These are phyloP conservation scores for Vimba vimba DNA, from an alignment of 2,113 vertebrate genomes.

Conservation along the genomic window DNA sequence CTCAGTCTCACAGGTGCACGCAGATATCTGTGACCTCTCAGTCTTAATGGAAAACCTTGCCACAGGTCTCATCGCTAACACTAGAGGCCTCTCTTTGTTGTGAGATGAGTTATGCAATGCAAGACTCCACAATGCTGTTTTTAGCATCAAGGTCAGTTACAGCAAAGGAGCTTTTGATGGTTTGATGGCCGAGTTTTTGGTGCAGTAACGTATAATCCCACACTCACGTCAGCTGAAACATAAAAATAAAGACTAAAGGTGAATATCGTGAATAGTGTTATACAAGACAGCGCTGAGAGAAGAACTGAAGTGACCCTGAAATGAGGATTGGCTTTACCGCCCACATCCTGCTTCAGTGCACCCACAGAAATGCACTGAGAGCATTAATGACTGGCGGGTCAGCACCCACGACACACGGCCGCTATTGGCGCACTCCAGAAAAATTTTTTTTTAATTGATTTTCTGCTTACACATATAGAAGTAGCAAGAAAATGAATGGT, in stretches of 20 bases:
- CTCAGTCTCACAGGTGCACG: slow-evolving; percentile 37
- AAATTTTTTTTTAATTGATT: slow-evolving; percentile 36
- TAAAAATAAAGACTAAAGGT: slow-evolving; percentile 30
- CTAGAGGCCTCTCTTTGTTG: slow-evolving; percentile 44
- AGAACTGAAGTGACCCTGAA: slow-evolving; percentile 39
- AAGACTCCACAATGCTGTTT: slow-evolving; percentile 35
- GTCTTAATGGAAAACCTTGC: slow-evolving; percentile 54
- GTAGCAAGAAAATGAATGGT: background rate
- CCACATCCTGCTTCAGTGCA: slow-evolving; percentile 9
- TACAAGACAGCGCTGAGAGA: slow-evolving; percentile 29
- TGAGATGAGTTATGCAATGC: slow-evolving; percentile 54
- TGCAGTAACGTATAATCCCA: slow-evolving; percentile 41
- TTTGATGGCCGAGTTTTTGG: slow-evolving; percentile 39
- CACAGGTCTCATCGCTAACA: slow-evolving; percentile 30
- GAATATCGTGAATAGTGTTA: slow-evolving; percentile 35
- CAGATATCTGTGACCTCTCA: slow-evolving; percentile 35
- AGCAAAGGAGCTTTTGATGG: slow-evolving; percentile 38
- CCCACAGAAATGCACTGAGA: slow-evolving; percentile 12
- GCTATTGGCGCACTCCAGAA: background rate
- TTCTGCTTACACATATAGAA: background rate
- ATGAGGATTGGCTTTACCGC: slow-evolving; percentile 27
- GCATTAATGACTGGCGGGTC: slow-evolving; percentile 20
- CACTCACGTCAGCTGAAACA: slow-evolving; percentile 36
- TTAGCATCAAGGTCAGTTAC: slow-evolving; percentile 44
- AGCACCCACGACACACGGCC: background rate